phyloP scores from a whole-genome alignment of 2,797 vertebrate species.

The Muraenolepis orangiensis region DNA sequence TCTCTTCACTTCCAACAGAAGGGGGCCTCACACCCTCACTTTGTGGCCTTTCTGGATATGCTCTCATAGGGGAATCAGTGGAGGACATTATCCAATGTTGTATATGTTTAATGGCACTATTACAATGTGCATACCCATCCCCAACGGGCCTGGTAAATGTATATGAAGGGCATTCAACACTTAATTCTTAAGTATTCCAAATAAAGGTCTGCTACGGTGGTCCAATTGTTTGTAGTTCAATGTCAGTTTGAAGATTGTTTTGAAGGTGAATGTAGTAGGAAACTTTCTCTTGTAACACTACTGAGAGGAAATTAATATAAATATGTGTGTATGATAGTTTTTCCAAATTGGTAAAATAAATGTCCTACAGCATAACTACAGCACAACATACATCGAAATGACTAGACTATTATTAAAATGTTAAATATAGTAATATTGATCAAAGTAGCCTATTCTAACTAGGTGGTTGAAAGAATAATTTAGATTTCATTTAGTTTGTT shows the following conservation, averaged over 20 bases:
- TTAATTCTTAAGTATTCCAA: not conserved
- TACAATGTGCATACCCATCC: not conserved
- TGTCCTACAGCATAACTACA: too few species aligned
- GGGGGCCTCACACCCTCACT: conserved; percentile 38
- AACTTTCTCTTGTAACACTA: too few species aligned
- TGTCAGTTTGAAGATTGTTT: not conserved
- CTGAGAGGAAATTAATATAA: too few species aligned
- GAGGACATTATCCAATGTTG: not conserved
- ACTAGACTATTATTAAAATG: not conserved
- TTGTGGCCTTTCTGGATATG: not conserved
- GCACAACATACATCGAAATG: too few species aligned
- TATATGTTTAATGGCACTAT: not conserved
- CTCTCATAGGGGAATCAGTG: not conserved
- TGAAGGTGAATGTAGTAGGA: too few species aligned
- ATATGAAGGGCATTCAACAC: not conserved
- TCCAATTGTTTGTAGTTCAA: not conserved
- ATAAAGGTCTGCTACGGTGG: not conserved
- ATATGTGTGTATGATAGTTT: too few species aligned
- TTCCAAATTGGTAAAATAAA: too few species aligned
- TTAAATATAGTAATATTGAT: not conserved
- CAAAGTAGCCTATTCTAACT: not conserved
- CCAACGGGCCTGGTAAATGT: not conserved
- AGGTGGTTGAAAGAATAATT: not conserved
- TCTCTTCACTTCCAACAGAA: conserved; percentile 1
- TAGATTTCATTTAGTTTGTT: too few species aligned